phyloP scores from a whole-genome alignment of 2,797 vertebrate genomes.

The Enteromius viviparus region DNA sequence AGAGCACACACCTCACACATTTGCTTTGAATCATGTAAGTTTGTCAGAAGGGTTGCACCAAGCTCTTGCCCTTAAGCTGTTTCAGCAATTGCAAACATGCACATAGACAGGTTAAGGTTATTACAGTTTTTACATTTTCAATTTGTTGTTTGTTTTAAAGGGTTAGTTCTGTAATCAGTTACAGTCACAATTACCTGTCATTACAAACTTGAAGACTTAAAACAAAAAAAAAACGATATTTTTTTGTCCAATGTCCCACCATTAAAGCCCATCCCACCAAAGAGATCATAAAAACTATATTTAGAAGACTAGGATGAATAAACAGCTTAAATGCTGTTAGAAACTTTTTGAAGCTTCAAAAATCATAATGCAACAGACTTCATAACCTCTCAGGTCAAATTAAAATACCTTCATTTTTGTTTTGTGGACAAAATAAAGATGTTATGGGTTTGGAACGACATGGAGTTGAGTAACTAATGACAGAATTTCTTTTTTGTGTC shows the following conservation, averaged over 20 bases:
- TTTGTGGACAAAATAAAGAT: background rate
- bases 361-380: background rate
- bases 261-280: background rate
- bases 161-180: background rate
- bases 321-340: background rate
- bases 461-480: background rate
- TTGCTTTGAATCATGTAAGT: background rate
- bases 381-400: background rate
- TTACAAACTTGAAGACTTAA: background rate
- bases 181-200: background rate
- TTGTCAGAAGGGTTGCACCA: background rate
- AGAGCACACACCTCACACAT: background rate
- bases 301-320: background rate
- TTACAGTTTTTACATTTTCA: background rate
- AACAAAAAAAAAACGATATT: background rate
- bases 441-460: background rate
- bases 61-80: background rate
- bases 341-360: background rate
- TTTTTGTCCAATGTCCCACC: background rate
- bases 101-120: background rate
- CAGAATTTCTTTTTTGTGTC: background rate
- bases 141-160: background rate
- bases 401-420: background rate
- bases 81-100: constrained; percentile 12
- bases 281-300: background rate